Evolutionary conservation across 2,797 vertebrate species (phyloP).

Genomic region (Chelonia mydas): DNA sequence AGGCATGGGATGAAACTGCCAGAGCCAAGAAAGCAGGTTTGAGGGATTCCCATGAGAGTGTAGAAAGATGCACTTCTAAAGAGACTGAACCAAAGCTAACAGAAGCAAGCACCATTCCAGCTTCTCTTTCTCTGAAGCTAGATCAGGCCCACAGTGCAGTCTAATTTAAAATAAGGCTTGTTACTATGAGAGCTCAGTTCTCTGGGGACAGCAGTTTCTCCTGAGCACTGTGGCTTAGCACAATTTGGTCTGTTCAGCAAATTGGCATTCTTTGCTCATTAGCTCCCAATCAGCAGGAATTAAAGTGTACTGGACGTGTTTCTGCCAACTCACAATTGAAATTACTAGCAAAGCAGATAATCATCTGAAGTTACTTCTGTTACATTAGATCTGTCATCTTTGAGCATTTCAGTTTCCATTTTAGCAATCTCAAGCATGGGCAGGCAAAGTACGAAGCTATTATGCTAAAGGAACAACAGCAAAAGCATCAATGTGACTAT

Average conservation of each 20-base stretch:
- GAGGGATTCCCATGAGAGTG: neutral
- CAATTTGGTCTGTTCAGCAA: conserved; percentile 58
- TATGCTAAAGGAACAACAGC: neutral
- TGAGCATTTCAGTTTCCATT: neutral
- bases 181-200: neutral
- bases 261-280: conserved; percentile 53
- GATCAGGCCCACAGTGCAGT: neutral
- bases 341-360: neutral
- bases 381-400: neutral
- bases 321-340: conserved; percentile 6
- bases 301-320: conserved; percentile 31
- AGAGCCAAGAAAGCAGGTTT: neutral
- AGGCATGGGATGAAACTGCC: neutral
- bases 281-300: conserved; percentile 31
- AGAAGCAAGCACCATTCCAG: neutral
- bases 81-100: neutral
- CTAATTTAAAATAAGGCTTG: neutral
- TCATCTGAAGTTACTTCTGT: neutral
- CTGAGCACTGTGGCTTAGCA: conserved; percentile 44
- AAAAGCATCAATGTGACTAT: neutral
- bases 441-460: neutral
- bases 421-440: neutral
- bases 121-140: neutral
- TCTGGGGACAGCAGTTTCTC: conserved; percentile 49
- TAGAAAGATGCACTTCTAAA: neutral